Percentiles rank a stretch among this genome's conserved stretches.
Conservation (phyloP, 2,888 invertebrate genomes). For the Lepidochrysops patricia region DNA sequence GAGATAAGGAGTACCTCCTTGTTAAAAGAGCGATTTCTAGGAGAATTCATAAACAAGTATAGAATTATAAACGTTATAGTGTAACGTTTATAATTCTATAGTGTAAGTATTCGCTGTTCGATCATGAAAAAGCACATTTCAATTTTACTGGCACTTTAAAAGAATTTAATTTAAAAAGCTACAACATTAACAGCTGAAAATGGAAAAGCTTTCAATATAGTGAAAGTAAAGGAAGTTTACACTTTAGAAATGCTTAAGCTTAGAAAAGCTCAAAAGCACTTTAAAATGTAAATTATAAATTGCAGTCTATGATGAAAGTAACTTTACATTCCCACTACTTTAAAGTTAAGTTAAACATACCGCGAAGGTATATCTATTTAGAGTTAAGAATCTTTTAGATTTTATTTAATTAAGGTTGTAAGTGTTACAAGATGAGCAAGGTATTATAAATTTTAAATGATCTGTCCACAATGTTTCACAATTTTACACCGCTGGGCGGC, state of each 20-base stretch:
- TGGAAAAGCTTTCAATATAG: conserved; percentile 4
- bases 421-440: too few species aligned
- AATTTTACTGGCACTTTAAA: background rate
- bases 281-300: conserved; percentile 5
- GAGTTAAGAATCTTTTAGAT: background rate
- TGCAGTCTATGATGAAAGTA: conserved; percentile 1
- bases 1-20: too few species aligned
- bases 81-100: too few species aligned
- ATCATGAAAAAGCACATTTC: background rate
- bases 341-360: background rate
- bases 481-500: background rate
- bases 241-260: conserved; percentile 8
- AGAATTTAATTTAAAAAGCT: background rate
- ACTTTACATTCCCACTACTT: background rate
- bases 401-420: too few species aligned
- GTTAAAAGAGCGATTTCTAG: too few species aligned
- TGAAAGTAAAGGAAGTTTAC: background rate
- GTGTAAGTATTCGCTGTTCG: too few species aligned
- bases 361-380: background rate
- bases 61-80: too few species aligned
- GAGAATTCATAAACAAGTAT: too few species aligned
- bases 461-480: background rate
- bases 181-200: background rate
- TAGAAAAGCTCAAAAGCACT: conserved; percentile 8
- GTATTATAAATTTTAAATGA: background rate